phyloP scores from a whole-genome alignment of 2,113 vertebrate genomes.

The Phrynosoma platyrhinos region DNA sequence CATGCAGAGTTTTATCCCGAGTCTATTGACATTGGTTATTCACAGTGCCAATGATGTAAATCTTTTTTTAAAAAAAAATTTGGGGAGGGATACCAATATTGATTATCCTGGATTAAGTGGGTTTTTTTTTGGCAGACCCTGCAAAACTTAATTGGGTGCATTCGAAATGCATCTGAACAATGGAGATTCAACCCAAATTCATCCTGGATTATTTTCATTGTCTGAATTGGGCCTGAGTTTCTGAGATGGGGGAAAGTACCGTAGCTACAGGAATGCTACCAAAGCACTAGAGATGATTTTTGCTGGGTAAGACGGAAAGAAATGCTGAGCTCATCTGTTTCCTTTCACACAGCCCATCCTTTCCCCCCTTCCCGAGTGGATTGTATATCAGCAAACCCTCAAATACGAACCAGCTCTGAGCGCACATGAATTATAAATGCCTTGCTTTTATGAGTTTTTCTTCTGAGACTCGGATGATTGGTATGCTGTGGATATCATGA shows the following conservation, averaged over 20 bases:
- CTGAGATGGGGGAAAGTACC: background rate
- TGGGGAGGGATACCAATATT: no score
- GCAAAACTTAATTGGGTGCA: no score
- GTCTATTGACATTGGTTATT: no score
- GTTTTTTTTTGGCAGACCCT: no score
- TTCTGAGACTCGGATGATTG: constrained; percentile 59
- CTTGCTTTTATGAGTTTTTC: constrained; percentile 58
- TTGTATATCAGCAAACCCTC: constrained; percentile 46
- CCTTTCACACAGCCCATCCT: constrained; percentile 35
- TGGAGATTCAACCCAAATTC: no score
- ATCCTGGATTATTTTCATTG: no score
- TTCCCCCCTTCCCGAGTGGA: constrained; percentile 16
- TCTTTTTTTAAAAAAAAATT: no score
- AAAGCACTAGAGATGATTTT: background rate
- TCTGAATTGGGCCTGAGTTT: no score
- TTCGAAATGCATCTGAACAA: no score
- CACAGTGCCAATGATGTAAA: no score
- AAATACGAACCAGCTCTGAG: constrained; percentile 51
- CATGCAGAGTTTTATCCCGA: no score
- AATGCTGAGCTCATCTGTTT: constrained; percentile 18
- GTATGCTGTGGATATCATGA: constrained; percentile 42
- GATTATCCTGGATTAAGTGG: no score
- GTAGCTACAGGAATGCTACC: background rate
- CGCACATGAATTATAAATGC: constrained; percentile 69
- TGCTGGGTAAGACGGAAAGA: constrained; percentile 12